These are phyloP conservation scores for Drosophila nasuta DNA, from an alignment of 1,140 invertebrate species.

Conservation along the genomic window DNA sequence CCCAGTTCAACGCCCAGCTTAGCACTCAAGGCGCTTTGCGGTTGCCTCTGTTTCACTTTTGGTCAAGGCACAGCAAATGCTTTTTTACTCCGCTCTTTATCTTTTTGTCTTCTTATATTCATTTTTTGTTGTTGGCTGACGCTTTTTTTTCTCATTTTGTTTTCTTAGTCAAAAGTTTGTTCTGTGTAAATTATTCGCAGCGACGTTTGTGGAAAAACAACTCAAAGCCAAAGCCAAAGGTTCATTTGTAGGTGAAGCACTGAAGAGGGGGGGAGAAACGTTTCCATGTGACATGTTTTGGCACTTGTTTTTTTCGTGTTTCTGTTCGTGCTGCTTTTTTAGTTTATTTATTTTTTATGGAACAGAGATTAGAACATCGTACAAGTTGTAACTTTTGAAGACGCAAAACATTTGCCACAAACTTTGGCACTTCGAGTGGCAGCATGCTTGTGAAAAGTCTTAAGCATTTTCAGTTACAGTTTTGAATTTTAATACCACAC, in stretches of 20 bases:
- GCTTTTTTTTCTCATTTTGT: slow-evolving; percentile 45
- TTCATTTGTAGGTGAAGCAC: slow-evolving; percentile 32
- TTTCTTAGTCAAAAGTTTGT: slow-evolving; percentile 73
- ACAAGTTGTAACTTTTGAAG: slow-evolving; percentile 77
- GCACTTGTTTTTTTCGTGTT: slow-evolving; percentile 57
- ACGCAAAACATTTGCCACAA: slow-evolving; percentile 57
- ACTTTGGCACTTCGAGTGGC: slow-evolving; percentile 35
- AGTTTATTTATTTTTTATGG: slow-evolving; percentile 43
- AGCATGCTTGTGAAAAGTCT: slow-evolving; percentile 33
- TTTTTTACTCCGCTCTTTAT: slow-evolving; percentile 8
- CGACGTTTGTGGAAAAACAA: slow-evolving; percentile 70
- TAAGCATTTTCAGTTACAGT: slow-evolving; percentile 42
- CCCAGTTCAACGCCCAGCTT: slow-evolving; percentile 59
- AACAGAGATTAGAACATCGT: slow-evolving; percentile 79
- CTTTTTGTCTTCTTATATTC: neutral
- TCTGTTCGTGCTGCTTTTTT: neutral
- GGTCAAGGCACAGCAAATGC: slow-evolving; percentile 59
- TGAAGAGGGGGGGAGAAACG: neutral
- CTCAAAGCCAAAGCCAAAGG: slow-evolving; percentile 61
- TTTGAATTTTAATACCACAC: slow-evolving; percentile 47
- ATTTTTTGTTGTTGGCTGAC: slow-evolving; percentile 35
- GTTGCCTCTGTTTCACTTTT: slow-evolving; percentile 63
- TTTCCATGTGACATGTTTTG: slow-evolving; percentile 78
- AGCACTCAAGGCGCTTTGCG: slow-evolving; percentile 70
- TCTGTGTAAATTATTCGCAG: slow-evolving; percentile 80